Percentiles rank a stretch among this genome's conserved stretches.
phyloP scores from a whole-genome alignment of 2,888 invertebrate genomes.

The Xylota sylvarum region DNA sequence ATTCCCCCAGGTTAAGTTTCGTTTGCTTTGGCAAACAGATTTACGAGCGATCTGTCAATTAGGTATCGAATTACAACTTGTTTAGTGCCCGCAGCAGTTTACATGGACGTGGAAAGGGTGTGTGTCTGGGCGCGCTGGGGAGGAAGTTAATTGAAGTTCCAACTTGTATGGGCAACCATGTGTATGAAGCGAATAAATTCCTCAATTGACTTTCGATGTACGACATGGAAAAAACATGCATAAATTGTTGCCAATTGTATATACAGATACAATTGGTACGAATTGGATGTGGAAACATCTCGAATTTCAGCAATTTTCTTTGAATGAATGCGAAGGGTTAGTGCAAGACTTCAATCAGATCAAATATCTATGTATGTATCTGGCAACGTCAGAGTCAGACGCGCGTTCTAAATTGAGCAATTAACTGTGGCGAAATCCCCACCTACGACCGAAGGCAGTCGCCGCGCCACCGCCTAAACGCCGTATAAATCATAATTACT shows the following conservation, averaged over 20 bases:
- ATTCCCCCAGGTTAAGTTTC: slow-evolving; percentile 73
- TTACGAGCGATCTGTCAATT: slow-evolving; percentile 85
- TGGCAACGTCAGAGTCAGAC: not conserved
- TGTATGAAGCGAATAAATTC: slow-evolving; percentile 65
- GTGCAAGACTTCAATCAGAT: not conserved
- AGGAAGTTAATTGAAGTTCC: slow-evolving; percentile 82
- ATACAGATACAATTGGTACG: not conserved
- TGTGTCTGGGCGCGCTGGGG: slow-evolving; percentile 37
- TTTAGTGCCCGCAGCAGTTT: slow-evolving; percentile 81
- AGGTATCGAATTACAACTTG: slow-evolving; percentile 85
- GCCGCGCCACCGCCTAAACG: slow-evolving; percentile 38
- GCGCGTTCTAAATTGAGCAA: slow-evolving; percentile 65
- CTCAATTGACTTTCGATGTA: slow-evolving; percentile 67
- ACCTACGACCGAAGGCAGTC: slow-evolving; percentile 45
- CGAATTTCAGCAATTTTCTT: slow-evolving; percentile 22
- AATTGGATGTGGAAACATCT: slow-evolving; percentile 13
- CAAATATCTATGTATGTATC: not conserved
- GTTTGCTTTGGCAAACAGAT: slow-evolving; percentile 81
- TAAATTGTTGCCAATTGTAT: slow-evolving; percentile 41
- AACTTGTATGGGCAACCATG: slow-evolving; percentile 30
- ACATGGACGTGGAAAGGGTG: slow-evolving; percentile 56
- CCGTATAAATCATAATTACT: slow-evolving; percentile 70
- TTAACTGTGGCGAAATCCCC: slow-evolving; percentile 65
- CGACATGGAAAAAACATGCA: slow-evolving; percentile 55
- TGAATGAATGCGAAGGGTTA: not conserved